These are phyloP conservation scores for Patella caerulea DNA, from an alignment of 2,888 invertebrate genomes.

Conservation along the genomic window DNA sequence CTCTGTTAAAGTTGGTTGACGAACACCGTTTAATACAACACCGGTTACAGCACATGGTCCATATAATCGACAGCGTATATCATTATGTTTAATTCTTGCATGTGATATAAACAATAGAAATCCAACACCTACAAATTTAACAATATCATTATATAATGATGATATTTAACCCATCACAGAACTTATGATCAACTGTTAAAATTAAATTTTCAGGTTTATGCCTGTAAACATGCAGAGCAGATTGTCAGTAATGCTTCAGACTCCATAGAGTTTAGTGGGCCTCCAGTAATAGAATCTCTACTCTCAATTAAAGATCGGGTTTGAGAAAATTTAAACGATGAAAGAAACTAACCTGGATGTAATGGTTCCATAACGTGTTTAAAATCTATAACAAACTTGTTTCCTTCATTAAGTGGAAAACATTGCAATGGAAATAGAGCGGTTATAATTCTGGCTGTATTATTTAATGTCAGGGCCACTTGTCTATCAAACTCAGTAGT, in stretches of 20 bases:
- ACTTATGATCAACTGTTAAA: no score
- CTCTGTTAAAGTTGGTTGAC: slow-evolving; percentile 64
- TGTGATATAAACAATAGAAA: slow-evolving; percentile 69
- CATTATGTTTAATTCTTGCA: slow-evolving; percentile 61
- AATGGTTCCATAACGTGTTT: slow-evolving; percentile 62
- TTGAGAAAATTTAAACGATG: no score
- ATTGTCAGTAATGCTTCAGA: no score
- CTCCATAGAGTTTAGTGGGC: no score
- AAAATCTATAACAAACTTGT: slow-evolving; percentile 64
- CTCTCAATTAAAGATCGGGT: no score
- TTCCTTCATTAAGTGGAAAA: slow-evolving; percentile 66
- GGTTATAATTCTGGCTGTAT: slow-evolving; percentile 63
- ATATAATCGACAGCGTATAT: slow-evolving; percentile 66
- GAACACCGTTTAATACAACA: slow-evolving; percentile 61
- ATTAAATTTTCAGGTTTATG: no score
- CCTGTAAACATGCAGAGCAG: no score
- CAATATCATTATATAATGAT: background rate
- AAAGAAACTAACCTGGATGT: slow-evolving; percentile 46
- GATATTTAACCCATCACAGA: no score
- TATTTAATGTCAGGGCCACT: slow-evolving; percentile 64
- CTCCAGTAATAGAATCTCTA: no score
- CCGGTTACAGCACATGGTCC: slow-evolving; percentile 67
- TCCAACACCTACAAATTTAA: slow-evolving; percentile 59
- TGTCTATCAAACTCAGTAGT: slow-evolving; percentile 65
- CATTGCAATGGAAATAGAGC: slow-evolving; percentile 70